Evolutionary conservation across 2,797 vertebrate species (phyloP).

Genomic region (Tiaroga cobitis): DNA sequence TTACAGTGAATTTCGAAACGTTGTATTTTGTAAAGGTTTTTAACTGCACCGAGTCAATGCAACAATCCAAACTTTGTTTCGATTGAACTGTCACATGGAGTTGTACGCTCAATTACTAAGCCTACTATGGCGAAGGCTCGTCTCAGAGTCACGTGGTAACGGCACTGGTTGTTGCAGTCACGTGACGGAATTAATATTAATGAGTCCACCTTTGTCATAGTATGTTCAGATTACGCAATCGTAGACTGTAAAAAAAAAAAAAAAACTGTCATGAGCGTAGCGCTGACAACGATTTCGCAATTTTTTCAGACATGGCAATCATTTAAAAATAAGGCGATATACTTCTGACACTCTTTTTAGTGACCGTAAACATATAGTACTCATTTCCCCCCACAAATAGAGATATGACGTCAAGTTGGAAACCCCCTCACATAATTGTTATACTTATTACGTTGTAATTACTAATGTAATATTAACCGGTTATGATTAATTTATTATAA

Average conservation of each 20-base stretch:
- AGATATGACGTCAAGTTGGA: slow-evolving; percentile 50
- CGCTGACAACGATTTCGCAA: too few relatives aligned
- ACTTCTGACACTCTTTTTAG: background rate
- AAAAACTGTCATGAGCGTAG: background rate
- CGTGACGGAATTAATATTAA: background rate
- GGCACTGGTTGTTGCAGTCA: accelerated
- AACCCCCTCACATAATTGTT: slow-evolving; percentile 28
- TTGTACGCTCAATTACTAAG: background rate
- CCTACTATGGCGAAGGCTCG: background rate
- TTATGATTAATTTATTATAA: background rate
- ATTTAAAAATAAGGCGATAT: background rate
- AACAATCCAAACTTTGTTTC: background rate
- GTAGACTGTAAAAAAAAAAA: too few relatives aligned
- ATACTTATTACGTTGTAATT: background rate
- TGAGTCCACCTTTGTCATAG: background rate
- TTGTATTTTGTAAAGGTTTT: background rate
- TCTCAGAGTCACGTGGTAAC: background rate
- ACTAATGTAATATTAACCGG: background rate
- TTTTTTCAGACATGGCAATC: background rate
- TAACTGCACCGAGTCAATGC: background rate
- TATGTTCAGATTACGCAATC: background rate
- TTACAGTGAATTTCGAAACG: background rate
- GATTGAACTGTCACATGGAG: background rate
- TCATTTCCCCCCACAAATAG: background rate
- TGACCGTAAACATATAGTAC: background rate